Evolutionary conservation across 2,797 vertebrate genomes (phyloP).

Genomic region (Poecilia gillii): DNA sequence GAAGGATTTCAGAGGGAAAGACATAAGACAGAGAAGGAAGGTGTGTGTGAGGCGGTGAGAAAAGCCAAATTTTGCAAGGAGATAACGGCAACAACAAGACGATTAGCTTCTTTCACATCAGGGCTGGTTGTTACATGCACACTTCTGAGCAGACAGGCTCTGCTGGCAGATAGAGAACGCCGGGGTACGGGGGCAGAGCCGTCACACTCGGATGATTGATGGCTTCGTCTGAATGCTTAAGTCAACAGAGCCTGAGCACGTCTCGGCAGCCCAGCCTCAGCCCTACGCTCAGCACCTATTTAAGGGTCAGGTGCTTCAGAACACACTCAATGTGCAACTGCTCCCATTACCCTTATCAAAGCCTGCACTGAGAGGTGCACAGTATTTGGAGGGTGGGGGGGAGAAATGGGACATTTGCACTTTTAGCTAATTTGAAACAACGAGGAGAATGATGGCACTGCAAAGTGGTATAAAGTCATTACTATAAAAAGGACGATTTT

Average conservation of each 20-base stretch:
- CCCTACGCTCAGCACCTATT: constrained; percentile 79
- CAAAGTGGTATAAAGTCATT: constrained; percentile 1
- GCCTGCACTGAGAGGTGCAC: constrained; percentile 20
- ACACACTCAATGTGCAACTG: constrained; percentile 61
- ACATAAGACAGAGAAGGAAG: constrained; percentile 27
- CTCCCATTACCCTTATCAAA: constrained; percentile 81
- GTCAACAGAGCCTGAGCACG: constrained; percentile 84
- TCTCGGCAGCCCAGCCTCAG: constrained; percentile 65
- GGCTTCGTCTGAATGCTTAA: constrained; percentile 82
- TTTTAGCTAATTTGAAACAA: constrained; percentile 11
- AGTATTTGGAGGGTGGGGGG: background rate
- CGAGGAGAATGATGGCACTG: background rate
- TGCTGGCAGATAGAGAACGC: constrained; percentile 73
- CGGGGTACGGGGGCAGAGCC: constrained; percentile 72
- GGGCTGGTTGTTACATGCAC: constrained; percentile 76
- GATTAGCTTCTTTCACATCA: constrained; percentile 50
- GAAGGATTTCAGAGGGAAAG: constrained; percentile 72
- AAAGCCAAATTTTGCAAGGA: constrained; percentile 25
- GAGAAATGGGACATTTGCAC: constrained; percentile 30
- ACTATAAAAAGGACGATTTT: background rate
- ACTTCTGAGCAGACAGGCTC: constrained; percentile 40
- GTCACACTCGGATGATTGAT: constrained; percentile 84
- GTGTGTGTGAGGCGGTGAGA: constrained; percentile 20
- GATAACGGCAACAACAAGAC: constrained; percentile 17
- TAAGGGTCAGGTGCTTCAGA: constrained; percentile 80